Percentiles rank a stretch among this genome's conserved stretches.
Conservation (phyloP, 1,140 invertebrate genomes). For the Drosophila repleta region DNA sequence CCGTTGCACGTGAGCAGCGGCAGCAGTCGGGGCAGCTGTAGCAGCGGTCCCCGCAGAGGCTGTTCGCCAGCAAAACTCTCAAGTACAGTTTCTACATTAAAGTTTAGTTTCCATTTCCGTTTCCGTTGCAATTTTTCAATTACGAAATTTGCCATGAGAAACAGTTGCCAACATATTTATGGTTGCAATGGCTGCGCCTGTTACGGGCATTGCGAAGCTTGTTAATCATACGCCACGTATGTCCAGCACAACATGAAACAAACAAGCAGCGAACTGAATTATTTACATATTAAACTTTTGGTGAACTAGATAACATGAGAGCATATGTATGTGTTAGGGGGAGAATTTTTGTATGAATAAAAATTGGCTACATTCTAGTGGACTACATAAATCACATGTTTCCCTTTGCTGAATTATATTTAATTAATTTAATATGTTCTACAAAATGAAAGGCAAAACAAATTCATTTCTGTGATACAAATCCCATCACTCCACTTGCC, state of each 20-base stretch:
- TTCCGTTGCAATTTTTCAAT: constrained; percentile 35
- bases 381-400: too few relatives aligned
- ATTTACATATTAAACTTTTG: constrained; percentile 16
- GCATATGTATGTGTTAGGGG: constrained; percentile 16
- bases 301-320: background rate
- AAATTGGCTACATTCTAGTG: background rate
- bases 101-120: constrained; percentile 31
- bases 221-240: constrained; percentile 63
- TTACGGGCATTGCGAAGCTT: constrained; percentile 37
- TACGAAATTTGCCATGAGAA: constrained; percentile 44
- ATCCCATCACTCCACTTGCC: too few relatives aligned
- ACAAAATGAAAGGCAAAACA: too few relatives aligned
- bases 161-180: constrained; percentile 15
- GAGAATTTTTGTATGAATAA: too few relatives aligned
- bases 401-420: too few relatives aligned
- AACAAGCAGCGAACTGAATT: constrained; percentile 8
- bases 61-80: constrained; percentile 47
- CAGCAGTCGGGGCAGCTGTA: background rate
- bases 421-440: too few relatives aligned
- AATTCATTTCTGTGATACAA: too few relatives aligned
- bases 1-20: constrained; percentile 63
- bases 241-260: constrained; percentile 5
- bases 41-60: background rate
- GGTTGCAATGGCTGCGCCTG: background rate
- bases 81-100: constrained; percentile 66